Conservation (phyloP, 2,797 vertebrate genomes). For the Podargus strigoides region DNA sequence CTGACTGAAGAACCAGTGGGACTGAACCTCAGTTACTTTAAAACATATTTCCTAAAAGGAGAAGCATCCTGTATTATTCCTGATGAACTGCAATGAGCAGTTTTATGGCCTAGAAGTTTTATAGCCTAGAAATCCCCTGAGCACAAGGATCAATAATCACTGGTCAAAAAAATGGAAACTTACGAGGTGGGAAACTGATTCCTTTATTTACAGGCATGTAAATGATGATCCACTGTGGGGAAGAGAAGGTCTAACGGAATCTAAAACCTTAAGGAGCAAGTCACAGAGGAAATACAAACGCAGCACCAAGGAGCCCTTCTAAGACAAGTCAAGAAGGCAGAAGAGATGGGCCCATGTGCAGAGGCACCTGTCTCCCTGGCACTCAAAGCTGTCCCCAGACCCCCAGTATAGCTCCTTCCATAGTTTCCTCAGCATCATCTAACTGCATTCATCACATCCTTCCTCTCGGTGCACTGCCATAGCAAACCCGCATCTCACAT, state of each 20-base stretch:
- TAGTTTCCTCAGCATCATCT: not conserved
- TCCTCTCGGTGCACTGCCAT: not conserved
- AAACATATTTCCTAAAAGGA: not conserved
- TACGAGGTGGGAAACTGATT: not conserved
- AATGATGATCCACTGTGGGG: not conserved
- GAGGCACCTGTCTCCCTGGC: not conserved
- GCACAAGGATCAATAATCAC: not conserved
- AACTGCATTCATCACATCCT: not conserved
- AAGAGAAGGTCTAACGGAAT: not conserved
- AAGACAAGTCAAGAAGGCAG: not conserved
- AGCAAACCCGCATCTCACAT: not conserved
- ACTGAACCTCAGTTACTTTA: not conserved
- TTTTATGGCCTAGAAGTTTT: not conserved
- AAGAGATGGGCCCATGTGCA: not conserved
- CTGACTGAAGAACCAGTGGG: not conserved
- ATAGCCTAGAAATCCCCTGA: not conserved
- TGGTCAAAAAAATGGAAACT: not conserved
- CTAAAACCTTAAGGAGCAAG: not conserved
- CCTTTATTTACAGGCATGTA: not conserved
- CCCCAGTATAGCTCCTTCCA: not conserved
- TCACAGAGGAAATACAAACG: slow-evolving; percentile 1
- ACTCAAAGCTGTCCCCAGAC: not conserved
- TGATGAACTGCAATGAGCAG: not conserved
- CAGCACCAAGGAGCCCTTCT: not conserved
- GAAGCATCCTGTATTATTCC: not conserved